Conservation (phyloP, 2,797 vertebrate genomes). For the Eremophila alpestris region DNA sequence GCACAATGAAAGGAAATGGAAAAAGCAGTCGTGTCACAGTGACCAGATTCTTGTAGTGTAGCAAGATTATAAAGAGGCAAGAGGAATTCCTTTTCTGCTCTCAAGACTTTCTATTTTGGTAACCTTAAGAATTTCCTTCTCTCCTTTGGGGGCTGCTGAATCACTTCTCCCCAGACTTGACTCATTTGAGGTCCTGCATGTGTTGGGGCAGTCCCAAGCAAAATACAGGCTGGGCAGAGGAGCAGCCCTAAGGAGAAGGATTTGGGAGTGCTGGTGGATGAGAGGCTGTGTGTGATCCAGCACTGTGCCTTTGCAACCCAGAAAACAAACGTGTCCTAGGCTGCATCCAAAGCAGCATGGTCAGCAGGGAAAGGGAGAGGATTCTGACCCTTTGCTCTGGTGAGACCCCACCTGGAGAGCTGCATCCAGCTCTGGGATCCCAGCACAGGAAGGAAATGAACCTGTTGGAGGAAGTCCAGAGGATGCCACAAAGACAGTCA, state of each 20-base stretch:
- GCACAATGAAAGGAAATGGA: not conserved
- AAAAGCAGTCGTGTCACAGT: not conserved
- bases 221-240: not conserved
- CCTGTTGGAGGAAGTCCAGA: not conserved
- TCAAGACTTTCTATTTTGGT: not conserved
- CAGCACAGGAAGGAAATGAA: not conserved
- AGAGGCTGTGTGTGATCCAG: not conserved
- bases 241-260: not conserved
- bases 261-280: not conserved
- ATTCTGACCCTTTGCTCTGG: not conserved
- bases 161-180: not conserved
- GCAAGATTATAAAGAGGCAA: not conserved
- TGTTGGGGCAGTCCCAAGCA: not conserved
- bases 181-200: not conserved
- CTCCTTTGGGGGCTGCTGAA: not conserved
- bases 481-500: not conserved
- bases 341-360: not conserved
- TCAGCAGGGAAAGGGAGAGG: not conserved
- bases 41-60: not conserved
- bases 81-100: not conserved
- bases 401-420: not conserved
- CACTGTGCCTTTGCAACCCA: not conserved
- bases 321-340: fast-evolving
- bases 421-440: not conserved
- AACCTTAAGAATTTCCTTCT: not conserved